Evolutionary conservation across 1,140 invertebrate species (phyloP), one percentile per base, ranked within the genome.

Genomic region (Sarcophaga bullata): DNA sequence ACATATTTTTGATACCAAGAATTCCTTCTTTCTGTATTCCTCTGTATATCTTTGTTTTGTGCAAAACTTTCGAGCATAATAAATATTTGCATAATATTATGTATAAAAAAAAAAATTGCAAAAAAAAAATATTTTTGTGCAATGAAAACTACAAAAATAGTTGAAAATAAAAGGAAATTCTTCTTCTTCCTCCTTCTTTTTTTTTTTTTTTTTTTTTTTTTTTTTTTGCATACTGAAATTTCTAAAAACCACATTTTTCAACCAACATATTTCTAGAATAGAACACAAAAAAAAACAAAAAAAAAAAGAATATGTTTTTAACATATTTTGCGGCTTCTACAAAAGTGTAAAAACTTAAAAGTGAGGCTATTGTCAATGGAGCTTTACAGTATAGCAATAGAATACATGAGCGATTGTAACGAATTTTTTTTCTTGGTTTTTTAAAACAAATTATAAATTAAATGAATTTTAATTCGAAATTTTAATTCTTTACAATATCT

Each of bases 31-130:
- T 58, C n/a, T n/a, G n/a, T 58, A 58, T n/a, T 58, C 11, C n/a
- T 54, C 54, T n/a, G 54, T 58, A 58, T 13, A 58, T 58, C 54
- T 58, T 58, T 58, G 54, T 58, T 58, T n/a, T 58, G 54, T n/a
- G 4, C 6, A 58, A 58, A 58, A 58, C 54, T 58, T 54, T 58
- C 13, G 1, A 58, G 13, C 54, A 58, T 58, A 58, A 58, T 58
- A 58, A 58, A 58, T n/a, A 58, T 58, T 58, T 58, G 54, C 54
- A 58, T 58, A 58, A 58, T 58, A n/a, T 58, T 58, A 58, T n/a
- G n/a, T 58, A n/a, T n/a, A 58, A 58, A 8, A 58, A 58, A 58
- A n/a, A 58, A 8, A 15, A 58, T 58, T 58, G 54, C 15, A 13
- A 15, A 58, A 58, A 58, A 6, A 58, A 13, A 58, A 58, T 37